Conservation (phyloP, 2,888 invertebrate genomes). For the Ormia ochracea region DNA sequence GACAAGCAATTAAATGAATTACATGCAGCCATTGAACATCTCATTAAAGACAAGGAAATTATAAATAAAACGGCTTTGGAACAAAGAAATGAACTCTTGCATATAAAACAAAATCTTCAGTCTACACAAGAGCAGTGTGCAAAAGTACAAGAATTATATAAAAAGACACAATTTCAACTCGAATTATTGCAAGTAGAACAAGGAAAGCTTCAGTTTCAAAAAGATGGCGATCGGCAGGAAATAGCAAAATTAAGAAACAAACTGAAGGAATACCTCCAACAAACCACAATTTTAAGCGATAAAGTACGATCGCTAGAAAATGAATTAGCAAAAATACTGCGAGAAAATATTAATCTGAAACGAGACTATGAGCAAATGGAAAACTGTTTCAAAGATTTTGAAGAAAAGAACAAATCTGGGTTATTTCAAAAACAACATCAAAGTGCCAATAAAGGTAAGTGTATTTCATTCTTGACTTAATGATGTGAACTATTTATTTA, state of each 20-base stretch:
- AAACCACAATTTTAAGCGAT: constrained; percentile 63
- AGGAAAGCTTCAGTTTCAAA: constrained; percentile 64
- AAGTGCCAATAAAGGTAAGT: not conserved
- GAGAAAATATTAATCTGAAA: constrained; percentile 37
- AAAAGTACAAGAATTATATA: constrained; percentile 67
- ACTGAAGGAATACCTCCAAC: constrained; percentile 63
- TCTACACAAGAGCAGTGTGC: constrained; percentile 66
- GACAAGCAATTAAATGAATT: constrained; percentile 66
- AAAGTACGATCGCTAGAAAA: constrained; percentile 61
- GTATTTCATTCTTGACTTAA: not conserved
- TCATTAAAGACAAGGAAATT: constrained; percentile 61
- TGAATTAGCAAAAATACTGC: constrained; percentile 35
- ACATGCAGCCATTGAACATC: constrained; percentile 34
- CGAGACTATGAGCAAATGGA: not conserved
- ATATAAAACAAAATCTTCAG: constrained; percentile 65
- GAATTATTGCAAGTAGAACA: constrained; percentile 66
- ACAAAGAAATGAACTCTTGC: constrained; percentile 54
- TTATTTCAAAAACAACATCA: not conserved
- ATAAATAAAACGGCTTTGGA: constrained; percentile 42
- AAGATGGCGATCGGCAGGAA: constrained; percentile 63
- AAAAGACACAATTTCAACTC: constrained; percentile 67
- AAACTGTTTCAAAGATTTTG: not conserved
- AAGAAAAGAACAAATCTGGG: not conserved
- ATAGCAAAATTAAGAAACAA: constrained; percentile 64
- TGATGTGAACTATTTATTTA: not conserved